These are phyloP conservation scores for Leptonema lineaticorne DNA, from an alignment of 1,140 invertebrate genomes.

Conservation along the genomic window DNA sequence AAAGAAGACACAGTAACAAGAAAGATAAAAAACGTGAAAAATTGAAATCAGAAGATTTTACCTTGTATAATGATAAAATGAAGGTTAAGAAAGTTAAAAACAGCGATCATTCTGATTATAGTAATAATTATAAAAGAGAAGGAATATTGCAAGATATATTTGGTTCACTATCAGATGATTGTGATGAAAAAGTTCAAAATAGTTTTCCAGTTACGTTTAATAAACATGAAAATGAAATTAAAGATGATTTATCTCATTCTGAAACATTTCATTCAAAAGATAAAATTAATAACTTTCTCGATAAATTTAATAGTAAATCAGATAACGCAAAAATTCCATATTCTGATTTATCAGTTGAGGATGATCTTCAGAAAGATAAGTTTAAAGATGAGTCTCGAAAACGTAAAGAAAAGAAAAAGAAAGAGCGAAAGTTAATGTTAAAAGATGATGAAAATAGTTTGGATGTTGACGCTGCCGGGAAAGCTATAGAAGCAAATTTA, in stretches of 20 bases:
- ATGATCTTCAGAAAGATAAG: constrained; percentile 46
- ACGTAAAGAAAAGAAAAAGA: constrained; percentile 70
- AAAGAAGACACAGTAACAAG: constrained; percentile 65
- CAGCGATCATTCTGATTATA: constrained; percentile 40
- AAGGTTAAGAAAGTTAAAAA: constrained; percentile 59
- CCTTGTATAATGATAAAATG: constrained; percentile 56
- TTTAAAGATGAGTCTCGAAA: constrained; percentile 59
- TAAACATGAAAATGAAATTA: constrained; percentile 34
- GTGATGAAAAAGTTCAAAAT: constrained; percentile 43
- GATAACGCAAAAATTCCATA: constrained; percentile 29
- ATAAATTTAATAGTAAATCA: constrained; percentile 26
- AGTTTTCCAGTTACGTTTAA: background rate
- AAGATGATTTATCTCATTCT: constrained; percentile 21
- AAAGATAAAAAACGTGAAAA: constrained; percentile 74
- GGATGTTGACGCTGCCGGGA: constrained; percentile 75
- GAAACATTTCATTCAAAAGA: constrained; percentile 31
- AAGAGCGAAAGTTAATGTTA: constrained; percentile 57
- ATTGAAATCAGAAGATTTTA: constrained; percentile 61
- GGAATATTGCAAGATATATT: constrained; percentile 87
- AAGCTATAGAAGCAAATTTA: constrained; percentile 76
- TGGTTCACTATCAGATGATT: constrained; percentile 79
- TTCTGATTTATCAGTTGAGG: constrained; percentile 42
- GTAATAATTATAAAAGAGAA: constrained; percentile 58
- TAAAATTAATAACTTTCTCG: constrained; percentile 31
- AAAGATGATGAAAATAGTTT: constrained; percentile 74